Evolutionary conservation across 2,888 invertebrate species (phyloP), one percentile per base, ranked within the genome.

Genomic region (Xiphydria camelus): DNA sequence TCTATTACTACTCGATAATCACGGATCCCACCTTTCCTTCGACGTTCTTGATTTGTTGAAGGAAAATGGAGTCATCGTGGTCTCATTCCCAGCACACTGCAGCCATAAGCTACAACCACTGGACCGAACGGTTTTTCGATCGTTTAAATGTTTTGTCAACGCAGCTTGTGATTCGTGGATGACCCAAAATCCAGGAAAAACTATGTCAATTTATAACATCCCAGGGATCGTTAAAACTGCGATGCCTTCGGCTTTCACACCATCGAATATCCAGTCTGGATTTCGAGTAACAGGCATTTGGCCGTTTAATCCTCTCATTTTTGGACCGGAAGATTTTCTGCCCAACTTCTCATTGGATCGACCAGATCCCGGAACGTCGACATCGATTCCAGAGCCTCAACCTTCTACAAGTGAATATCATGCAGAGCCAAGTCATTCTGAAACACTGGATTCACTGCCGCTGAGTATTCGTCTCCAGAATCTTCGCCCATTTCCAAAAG

Each of bases 71-170:
- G 55, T 74, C 10, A 49, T 59, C 9, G 42, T 69, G 38, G 42
- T 70, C 6, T 59, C 68, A 2, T 57, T 70, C 37, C 67, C 66
- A 12, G 67, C 64, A 12, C 70, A 73, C 47, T 62, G 61, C 38
- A 58, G 58, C n/a, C 71, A 72, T 47, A 62, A 62, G 44, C 41
- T 70, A 35, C 69, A 72, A 50, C 67, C 68, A 23, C 48, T 69
- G 9, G 66, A 73, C 47, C 36, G 59, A 20, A 44, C 51, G 21
- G 63, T 67, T 6, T 68, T 55, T 53, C 63, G 64, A 5, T 65
- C 69, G 14, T 57, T 68, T 23, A 70, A 73, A 51, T 59, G 51
- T 36, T 56, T 46, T 40, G 47, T 59, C 34, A 60, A 62, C 35
- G 40, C 41, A 23, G 58, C 57, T 23, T 49, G 47, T 32, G 63